Evolutionary conservation across 2,888 invertebrate genomes (phyloP), one percentile per base, ranked within the genome.

Genomic region (Panorpa germanica): DNA sequence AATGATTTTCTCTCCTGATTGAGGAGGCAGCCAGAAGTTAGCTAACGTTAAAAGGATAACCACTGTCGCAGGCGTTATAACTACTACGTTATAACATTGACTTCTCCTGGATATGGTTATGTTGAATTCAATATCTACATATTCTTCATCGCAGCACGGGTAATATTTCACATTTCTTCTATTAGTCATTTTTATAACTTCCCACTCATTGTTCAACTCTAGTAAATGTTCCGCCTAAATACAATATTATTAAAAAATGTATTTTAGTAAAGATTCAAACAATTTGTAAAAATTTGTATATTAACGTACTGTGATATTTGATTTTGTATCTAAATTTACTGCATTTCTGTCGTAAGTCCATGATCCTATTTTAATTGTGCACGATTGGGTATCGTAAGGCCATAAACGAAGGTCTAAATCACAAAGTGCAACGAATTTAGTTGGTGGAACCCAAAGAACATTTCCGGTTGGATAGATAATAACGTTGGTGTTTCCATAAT

Each of bases 341-440:
- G n/a, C n/a, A n/a, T n/a, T n/a, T n/a, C 63, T 61, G 31, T 59
- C 58, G 44, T 71, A 65, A 1, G 70, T 66, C 67, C 81, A 73
- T 1, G 82, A 80, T 2, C 77, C 80, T 35, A 85, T 65, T 42
- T 63, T 64, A 34, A 83, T 52, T 24, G 47, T 43, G 41, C 76
- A 77, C 0, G 46, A 50, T 47, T 85, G 83, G 5, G 53, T 53
- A 49, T 85, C 85, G 26, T 59, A 65, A 0, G 85, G 85, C 83
- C 83, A 85, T 35, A 61, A 54, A 10, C 59, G 52, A 29, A 83
- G 56, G 44, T 82, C 65, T 16, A 68, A 45, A 33, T 70, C 65
- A 41, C 71, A 73, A 41, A 68, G 65, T 9, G 64, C 57, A 1
- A 69, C 55, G 35, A 77, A 70, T 37, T 71, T 71, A 2, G 70